phyloP scores from a whole-genome alignment of 2,797 vertebrate genomes.

The Pangasius djambal region DNA sequence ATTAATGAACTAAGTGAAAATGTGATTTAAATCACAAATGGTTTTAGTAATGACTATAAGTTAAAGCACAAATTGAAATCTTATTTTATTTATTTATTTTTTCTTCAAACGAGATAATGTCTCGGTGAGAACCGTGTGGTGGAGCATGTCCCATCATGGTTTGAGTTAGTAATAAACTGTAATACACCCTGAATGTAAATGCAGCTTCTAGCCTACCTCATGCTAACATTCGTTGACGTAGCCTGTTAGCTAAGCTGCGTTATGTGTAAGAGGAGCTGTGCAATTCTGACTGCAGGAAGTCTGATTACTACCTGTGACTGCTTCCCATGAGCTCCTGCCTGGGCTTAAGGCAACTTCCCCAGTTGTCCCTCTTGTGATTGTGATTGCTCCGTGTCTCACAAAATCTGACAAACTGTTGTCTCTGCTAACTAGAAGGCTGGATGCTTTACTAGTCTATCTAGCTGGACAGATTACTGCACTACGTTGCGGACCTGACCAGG shows the following conservation, averaged over 20 bases:
- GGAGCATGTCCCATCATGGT: background rate
- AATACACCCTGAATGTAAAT: background rate
- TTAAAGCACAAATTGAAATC: background rate
- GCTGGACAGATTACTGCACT: background rate
- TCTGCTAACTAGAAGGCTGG: background rate
- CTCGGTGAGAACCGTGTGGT: too few relatives aligned
- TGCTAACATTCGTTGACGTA: background rate
- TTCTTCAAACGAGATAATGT: background rate
- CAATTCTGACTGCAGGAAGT: background rate
- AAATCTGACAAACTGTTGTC: background rate
- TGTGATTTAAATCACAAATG: background rate
- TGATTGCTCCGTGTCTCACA: background rate
- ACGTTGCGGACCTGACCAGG: background rate
- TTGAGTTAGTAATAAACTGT: background rate
- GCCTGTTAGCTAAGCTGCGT: background rate
- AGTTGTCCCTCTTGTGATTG: background rate
- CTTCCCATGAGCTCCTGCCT: background rate
- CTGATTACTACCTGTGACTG: background rate
- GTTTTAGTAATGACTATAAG: background rate
- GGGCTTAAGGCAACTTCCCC: background rate
- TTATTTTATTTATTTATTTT: too few relatives aligned
- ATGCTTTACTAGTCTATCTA: background rate
- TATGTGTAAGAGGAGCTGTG: background rate
- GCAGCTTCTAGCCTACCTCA: background rate
- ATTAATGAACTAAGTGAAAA: background rate